Conservation (phyloP, 2,113 vertebrate species). For the Accipiter cooperii region DNA sequence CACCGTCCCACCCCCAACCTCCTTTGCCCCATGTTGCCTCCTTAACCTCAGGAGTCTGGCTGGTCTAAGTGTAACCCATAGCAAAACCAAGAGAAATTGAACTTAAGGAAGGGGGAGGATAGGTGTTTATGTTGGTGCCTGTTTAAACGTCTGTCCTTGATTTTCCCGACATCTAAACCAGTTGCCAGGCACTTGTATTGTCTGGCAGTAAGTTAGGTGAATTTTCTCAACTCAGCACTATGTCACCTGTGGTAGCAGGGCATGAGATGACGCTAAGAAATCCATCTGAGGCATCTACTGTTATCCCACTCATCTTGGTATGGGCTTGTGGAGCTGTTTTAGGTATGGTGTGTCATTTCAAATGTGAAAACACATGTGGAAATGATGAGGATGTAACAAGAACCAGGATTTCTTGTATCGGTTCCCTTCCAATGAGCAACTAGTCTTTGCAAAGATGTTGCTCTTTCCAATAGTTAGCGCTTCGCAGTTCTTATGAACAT, state of each 20-base stretch:
- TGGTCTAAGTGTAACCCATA: neutral
- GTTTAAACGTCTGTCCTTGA: neutral
- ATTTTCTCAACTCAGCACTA: neutral
- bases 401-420: rapidly evolving
- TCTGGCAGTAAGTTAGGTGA: neutral
- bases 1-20: no score
- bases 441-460: neutral
- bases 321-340: neutral
- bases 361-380: neutral
- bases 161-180: neutral
- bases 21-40: neutral
- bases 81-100: neutral
- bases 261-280: neutral
- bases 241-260: neutral
- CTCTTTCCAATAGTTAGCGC: neutral
- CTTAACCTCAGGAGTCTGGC: neutral
- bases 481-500: neutral
- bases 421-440: neutral
- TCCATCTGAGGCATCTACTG: neutral
- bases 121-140: neutral
- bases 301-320: neutral
- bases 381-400: neutral
- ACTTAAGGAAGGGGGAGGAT: neutral
- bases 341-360: neutral
- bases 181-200: neutral